phyloP scores from a whole-genome alignment of 1,140 invertebrate species.

The Leptinotarsa lineolata region DNA sequence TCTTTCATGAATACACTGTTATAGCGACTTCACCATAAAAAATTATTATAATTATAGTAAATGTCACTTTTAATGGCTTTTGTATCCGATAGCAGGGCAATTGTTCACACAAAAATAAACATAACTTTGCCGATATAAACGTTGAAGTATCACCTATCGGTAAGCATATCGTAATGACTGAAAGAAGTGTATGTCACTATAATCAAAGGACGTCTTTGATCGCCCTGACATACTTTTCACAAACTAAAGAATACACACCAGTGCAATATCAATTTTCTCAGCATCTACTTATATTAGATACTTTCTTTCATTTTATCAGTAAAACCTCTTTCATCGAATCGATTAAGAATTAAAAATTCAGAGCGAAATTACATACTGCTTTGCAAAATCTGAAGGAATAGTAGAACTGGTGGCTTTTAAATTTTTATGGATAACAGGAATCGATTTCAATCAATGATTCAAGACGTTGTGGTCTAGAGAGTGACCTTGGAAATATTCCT shows the following conservation, averaged over 20 bases:
- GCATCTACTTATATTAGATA: background rate
- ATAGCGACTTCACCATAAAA: background rate
- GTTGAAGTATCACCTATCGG: constrained; percentile 4
- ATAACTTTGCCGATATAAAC: background rate
- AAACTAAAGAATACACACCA: background rate
- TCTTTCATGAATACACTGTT: background rate
- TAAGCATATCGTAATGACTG: constrained; percentile 20
- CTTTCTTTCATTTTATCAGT: constrained; percentile 12
- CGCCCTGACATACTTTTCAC: constrained; percentile 1
- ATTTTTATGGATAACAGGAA: background rate
- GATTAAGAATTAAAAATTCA: constrained; percentile 3
- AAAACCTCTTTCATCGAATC: background rate
- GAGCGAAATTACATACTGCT: background rate
- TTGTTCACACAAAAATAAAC: constrained; percentile 1
- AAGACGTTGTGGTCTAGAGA: no score
- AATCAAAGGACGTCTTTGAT: constrained; percentile 7
- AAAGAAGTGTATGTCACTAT: background rate
- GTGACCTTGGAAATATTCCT: no score
- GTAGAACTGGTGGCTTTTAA: background rate
- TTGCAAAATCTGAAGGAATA: constrained; percentile 20
- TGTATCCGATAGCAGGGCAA: background rate
- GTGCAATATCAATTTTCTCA: background rate
- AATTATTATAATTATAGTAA: background rate
- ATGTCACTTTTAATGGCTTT: background rate
- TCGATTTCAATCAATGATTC: background rate